A percentile compares a stretch with the other conserved stretches of the same genome.
Evolutionary conservation across 2,888 invertebrate species (phyloP).

Genomic region (Orchesella flavescens): DNA sequence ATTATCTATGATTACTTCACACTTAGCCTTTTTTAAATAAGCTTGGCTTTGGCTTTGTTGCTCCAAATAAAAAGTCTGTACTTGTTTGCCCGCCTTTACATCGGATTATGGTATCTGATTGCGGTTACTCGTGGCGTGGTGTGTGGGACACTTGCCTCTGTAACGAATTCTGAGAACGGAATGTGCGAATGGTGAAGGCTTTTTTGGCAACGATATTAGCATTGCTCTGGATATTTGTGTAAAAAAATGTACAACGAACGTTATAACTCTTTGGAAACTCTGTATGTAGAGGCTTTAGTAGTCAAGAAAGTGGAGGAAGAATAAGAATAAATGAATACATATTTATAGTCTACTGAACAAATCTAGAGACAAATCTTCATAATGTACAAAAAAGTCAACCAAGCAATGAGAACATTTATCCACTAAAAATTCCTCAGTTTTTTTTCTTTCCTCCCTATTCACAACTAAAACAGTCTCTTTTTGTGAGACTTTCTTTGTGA

Average conservation of each 20-base stretch:
- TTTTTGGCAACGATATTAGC: conserved; percentile 24
- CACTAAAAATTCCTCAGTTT: conserved; percentile 21
- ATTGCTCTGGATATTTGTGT: background rate
- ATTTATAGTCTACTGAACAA: conserved; percentile 29
- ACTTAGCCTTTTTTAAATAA: too few relatives aligned
- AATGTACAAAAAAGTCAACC: conserved; percentile 17
- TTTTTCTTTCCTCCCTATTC: background rate
- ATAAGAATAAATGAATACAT: conserved; percentile 36
- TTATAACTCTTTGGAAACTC: conserved; percentile 27
- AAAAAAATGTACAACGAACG: conserved; percentile 19
- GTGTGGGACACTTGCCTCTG: too few relatives aligned
- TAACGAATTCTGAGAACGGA: too few relatives aligned
- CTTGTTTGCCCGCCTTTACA: too few relatives aligned
- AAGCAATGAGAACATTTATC: conserved; percentile 28
- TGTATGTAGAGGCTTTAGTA: background rate
- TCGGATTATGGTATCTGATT: too few relatives aligned
- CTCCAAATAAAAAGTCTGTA: too few relatives aligned
- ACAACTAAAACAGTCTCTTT: background rate
- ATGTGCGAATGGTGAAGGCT: conserved; percentile 21
- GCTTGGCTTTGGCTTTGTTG: too few relatives aligned
- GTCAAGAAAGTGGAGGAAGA: conserved; percentile 25
- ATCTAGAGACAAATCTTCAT: conserved; percentile 48
- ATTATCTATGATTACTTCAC: too few relatives aligned
- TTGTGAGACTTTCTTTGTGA: background rate
- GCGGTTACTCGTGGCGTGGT: too few relatives aligned